These are phyloP conservation scores for Listronotus bonariensis DNA, from an alignment of 1,140 invertebrate genomes.

Conservation along the genomic window DNA sequence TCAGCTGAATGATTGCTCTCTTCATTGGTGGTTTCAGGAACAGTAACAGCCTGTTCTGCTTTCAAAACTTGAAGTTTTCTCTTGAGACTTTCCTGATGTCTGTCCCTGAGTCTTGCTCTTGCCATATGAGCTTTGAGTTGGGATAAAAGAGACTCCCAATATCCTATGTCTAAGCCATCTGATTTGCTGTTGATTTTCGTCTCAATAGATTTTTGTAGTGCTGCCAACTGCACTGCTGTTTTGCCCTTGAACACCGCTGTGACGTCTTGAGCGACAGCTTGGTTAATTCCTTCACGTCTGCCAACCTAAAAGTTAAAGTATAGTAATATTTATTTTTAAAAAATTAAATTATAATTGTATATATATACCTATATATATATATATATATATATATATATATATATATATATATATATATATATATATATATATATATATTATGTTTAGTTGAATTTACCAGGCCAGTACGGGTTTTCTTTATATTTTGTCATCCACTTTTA, in stretches of 20 bases:
- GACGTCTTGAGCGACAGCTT: slow-evolving; percentile 89
- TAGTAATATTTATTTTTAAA: too few relatives aligned
- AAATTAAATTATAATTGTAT: too few relatives aligned
- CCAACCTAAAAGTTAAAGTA: slow-evolving; percentile 45
- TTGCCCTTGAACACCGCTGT: slow-evolving; percentile 92
- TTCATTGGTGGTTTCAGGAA: slow-evolving; percentile 54
- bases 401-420: too few relatives aligned
- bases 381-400: too few relatives aligned
- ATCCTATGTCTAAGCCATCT: slow-evolving; percentile 94
- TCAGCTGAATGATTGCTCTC: slow-evolving; percentile 2
- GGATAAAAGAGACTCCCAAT: slow-evolving; percentile 94
- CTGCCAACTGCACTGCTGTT: slow-evolving; percentile 81
- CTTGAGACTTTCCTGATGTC: slow-evolving; percentile 90
- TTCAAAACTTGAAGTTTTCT: slow-evolving; percentile 90
- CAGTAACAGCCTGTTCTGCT: slow-evolving; percentile 76
- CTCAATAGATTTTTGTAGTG: slow-evolving; percentile 86
- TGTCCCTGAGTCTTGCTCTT: slow-evolving; percentile 84
- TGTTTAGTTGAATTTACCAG: too few relatives aligned
- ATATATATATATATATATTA: too few relatives aligned
- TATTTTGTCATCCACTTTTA: too few relatives aligned
- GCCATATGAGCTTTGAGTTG: slow-evolving; percentile 97
- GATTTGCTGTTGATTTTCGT: slow-evolving; percentile 81
- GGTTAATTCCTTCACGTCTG: slow-evolving; percentile 90
- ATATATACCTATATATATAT: too few relatives aligned
- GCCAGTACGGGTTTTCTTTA: too few relatives aligned